Percentiles rank a stretch among this genome's conserved stretches.
phyloP scores from a whole-genome alignment of 2,113 vertebrate species.

The Sander vitreus region DNA sequence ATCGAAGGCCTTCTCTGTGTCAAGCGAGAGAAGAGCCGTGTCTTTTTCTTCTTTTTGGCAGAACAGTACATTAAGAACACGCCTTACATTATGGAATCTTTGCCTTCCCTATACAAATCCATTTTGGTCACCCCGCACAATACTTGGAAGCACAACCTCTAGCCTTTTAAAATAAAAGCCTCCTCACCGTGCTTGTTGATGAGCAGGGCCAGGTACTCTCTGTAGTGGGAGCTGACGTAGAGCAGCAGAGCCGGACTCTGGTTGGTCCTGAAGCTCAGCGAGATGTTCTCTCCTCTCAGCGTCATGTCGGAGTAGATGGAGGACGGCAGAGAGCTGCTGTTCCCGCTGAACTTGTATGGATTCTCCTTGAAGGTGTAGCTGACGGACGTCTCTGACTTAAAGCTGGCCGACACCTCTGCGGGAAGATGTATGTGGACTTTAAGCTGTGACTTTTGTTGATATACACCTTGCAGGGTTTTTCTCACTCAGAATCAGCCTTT shows the following conservation, averaged over 20 bases:
- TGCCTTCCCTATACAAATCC: no score
- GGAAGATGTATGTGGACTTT: no score
- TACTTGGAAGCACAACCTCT: no score
- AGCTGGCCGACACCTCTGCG: slow-evolving; percentile 92
- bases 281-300: slow-evolving; percentile 85
- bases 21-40: no score
- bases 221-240: slow-evolving; percentile 88
- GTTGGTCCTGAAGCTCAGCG: slow-evolving; percentile 89
- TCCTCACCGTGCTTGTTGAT: slow-evolving; percentile 91
- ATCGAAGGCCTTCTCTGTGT: no score
- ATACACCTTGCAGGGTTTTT: no score
- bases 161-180: slow-evolving; percentile 17
- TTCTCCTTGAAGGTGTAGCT: slow-evolving; percentile 90
- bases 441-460: no score
- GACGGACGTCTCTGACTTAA: slow-evolving; percentile 87
- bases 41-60: no score
- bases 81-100: no score
- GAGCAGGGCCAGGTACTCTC: slow-evolving; percentile 89
- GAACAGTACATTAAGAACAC: no score
- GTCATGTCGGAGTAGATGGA: slow-evolving; percentile 90
- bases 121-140: no score
- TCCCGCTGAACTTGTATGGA: slow-evolving; percentile 87
- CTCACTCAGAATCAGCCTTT: no score
- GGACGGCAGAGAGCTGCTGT: slow-evolving; percentile 87
- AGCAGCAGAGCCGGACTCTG: slow-evolving; percentile 89